Percentiles rank a stretch among this genome's conserved stretches.
These are phyloP conservation scores for Linyphia triangularis DNA, from an alignment of 2,888 invertebrate genomes.

Conservation along the genomic window DNA sequence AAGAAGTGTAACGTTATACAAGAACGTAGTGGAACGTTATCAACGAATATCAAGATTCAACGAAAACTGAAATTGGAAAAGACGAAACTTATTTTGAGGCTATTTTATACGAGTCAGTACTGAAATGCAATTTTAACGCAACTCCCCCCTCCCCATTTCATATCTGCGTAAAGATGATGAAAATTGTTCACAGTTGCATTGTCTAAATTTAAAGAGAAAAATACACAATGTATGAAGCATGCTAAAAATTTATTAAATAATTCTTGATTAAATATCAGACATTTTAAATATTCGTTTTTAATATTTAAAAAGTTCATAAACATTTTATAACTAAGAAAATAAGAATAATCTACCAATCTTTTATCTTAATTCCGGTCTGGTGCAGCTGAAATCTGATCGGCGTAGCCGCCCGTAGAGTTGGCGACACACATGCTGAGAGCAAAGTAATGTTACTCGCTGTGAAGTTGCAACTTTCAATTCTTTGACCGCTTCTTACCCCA, in stretches of 20 bases:
- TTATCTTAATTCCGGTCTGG: background rate
- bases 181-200: too few species aligned
- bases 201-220: background rate
- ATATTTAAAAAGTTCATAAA: background rate
- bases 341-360: background rate
- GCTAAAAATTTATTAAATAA: background rate
- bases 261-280: background rate
- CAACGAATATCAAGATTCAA: too few species aligned
- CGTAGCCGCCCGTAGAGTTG: slow-evolving; percentile 43
- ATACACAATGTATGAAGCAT: background rate
- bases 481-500: slow-evolving; percentile 45
- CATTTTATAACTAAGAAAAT: background rate
- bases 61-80: too few species aligned
- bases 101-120: too few species aligned
- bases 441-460: slow-evolving; percentile 47
- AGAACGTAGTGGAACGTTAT: too few species aligned
- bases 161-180: too few species aligned
- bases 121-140: too few species aligned
- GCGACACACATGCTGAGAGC: slow-evolving; percentile 54
- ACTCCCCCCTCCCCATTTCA: too few species aligned
- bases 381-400: slow-evolving; percentile 1
- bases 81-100: too few species aligned
- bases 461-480: slow-evolving; percentile 11
- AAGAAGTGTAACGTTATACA: too few species aligned
- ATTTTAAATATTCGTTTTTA: too few species aligned